phyloP scores from a whole-genome alignment of 2,797 vertebrate genomes.

The Lepus oiostolus region DNA sequence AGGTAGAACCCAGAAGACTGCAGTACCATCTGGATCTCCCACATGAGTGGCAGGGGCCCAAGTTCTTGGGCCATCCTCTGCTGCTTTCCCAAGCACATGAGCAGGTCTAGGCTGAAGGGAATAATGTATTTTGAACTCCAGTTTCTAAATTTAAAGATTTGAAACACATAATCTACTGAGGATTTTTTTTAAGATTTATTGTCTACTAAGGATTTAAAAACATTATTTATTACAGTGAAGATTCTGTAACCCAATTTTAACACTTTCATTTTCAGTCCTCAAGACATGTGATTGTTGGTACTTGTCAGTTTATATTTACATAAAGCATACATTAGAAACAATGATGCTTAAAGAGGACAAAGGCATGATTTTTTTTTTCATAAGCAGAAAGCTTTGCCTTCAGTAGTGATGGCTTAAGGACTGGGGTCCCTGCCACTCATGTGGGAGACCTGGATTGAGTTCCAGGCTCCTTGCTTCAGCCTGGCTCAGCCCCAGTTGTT shows the following conservation, averaged over 20 bases:
- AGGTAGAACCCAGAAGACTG: no score
- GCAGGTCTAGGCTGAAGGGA: neutral
- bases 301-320: neutral
- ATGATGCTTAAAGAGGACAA: neutral
- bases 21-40: no score
- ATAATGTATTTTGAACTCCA: neutral
- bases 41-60: no score
- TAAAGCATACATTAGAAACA: neutral
- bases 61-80: no score
- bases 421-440: no score
- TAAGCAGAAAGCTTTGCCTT: neutral
- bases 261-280: slow-evolving; percentile 10
- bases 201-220: slow-evolving; percentile 23
- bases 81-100: no score
- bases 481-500: no score
- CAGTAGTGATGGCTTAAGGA: no score
- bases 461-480: no score
- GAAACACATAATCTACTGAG: slow-evolving; percentile 1
- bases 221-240: neutral
- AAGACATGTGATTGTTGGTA: neutral
- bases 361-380: neutral
- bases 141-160: slow-evolving; percentile 46
- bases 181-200: neutral
- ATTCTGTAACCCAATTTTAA: slow-evolving; percentile 17
- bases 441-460: no score